Evolutionary conservation across 2,113 vertebrate species (phyloP), one percentile per base, ranked within the genome.

Genomic region (Xerus inauris): DNA sequence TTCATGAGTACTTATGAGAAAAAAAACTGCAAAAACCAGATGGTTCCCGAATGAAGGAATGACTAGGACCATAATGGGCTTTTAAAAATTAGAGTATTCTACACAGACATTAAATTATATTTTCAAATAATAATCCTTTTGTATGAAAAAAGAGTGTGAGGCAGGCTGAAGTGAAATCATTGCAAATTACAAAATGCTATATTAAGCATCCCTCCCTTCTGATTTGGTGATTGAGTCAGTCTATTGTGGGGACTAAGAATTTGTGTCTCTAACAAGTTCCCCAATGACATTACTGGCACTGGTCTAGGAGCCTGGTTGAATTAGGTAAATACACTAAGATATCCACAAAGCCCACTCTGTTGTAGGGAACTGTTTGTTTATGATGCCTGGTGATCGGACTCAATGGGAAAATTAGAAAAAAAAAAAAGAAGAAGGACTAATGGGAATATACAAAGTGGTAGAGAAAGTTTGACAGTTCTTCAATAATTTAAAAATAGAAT

Each of bases 61-160:
- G 8, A 45, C 1, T 59, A 19, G 35, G 3, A 28, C 17, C 13
- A 8, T 57, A 42, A 32, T 1, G 22, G 24, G 7, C 24, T 10
- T 16, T 62, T 93, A 64, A 32, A 9, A 54, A 10, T 85, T 80
- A 28, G 1, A 47, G 30, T 40, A 17, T 47, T 3, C 0, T 13
- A 26, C 26, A 0, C 11, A 22, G 45, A n/a, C 24, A 12, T 73
- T 72, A 54, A 32, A 3, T 54, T 54, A 19, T 72, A 14, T 26
- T 85, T 89, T 89, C 54, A 85, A 65, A 35, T 54, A n/a, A 85
- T 32, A 49, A 71, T 54, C 32, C 79, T 19, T 1, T 4, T 49
- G 13, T 20, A 3, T 54, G 40, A 3, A 10, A 32, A 40, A 19
- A 7, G 17, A 10, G 5, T 14, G 6, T 14, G 6, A n/a, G 3